Percentiles rank a stretch among this genome's conserved stretches.
Evolutionary conservation across 2,888 invertebrate species (phyloP).

Genomic region (Tillus elongatus): DNA sequence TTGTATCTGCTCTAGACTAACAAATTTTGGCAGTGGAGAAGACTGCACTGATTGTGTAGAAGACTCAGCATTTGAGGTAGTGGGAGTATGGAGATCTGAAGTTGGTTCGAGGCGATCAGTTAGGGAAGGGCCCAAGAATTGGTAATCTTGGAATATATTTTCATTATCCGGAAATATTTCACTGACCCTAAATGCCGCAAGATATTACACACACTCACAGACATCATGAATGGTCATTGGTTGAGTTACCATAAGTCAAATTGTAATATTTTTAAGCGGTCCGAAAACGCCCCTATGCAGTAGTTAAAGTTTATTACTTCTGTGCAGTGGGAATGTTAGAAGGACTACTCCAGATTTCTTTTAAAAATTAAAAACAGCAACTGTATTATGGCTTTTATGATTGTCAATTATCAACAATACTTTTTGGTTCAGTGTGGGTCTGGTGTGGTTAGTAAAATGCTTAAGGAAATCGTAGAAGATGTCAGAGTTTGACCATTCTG

Average conservation of each 20-base stretch:
- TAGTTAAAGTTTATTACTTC: conserved; percentile 20
- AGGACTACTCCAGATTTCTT: conserved; percentile 8
- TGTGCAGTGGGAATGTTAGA: conserved; percentile 9
- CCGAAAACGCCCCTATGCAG: no score
- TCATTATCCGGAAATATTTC: no score
- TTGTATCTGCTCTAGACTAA: no score
- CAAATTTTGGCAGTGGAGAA: no score
- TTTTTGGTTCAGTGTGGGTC: conserved; percentile 6
- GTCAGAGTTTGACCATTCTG: conserved; percentile 5
- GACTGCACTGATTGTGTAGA: no score
- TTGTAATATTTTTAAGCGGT: conserved; percentile 2
- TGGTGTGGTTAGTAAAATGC: conserved; percentile 19
- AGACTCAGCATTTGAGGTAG: no score
- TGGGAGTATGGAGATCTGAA: no score
- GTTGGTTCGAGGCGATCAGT: no score
- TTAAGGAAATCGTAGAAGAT: conserved; percentile 18
- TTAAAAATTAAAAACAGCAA: conserved; percentile 10
- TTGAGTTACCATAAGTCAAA: not conserved
- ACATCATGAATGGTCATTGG: not conserved
- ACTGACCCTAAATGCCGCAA: no score
- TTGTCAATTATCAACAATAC: conserved; percentile 10
- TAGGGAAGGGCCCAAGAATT: no score
- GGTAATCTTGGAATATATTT: no score
- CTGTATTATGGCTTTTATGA: conserved; percentile 9
- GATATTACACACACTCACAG: not conserved